Base-by-base conservation (phyloP, 2,113 vertebrate species). In the Zosterops hypoxanthus region DNA sequence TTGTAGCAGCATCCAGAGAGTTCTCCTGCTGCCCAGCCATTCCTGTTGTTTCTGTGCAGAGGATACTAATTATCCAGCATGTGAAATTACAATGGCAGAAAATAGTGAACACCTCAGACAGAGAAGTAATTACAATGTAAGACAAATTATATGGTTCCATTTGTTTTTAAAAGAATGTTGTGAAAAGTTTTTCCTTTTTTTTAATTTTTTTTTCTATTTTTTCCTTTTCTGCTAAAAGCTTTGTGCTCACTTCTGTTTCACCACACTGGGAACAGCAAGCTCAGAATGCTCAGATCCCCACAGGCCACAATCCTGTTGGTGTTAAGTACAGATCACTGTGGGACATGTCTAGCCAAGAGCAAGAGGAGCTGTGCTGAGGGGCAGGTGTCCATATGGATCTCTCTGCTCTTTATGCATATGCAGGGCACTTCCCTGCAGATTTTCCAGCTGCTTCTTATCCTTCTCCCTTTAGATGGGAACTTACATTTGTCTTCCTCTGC, bases 11-110 rank as follows among this genome's bases (percentile, higher is more conserved):
- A 90, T 80, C 70, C 90, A 83, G 71, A 41, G 33, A 2, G 0
- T 52, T 66, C 68, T 78, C 42, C 57, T 59, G 64, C 52, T 1
- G 2, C 79, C 75, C 55, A 94, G 68, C 42, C 90, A 26, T 80
- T 92, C 84, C 71, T 66, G 82, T 70, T 95, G 84, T 70, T 96
- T 70, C 90, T 80, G 66, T 86, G 82, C 66, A 80, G 70, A 94
- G 86, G 86, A 84, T 95, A 42, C 41, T 94, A 82, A 97, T 95
- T 96, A 93, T 83, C 90, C 60, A 86, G 85, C 47, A 86, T 36
- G 71, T 57, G 72, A 95, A 96, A 96, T 95, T 95, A 78, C 82
- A 92, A 68, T 61, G 90, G 52, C 60, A 96, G 80, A 83, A 93
- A 88, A 88, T 14, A 80, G 46, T 75, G 79, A 95, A 44, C 60